phyloP scores from a whole-genome alignment of 2,113 vertebrate species.

The Nothoprocta pentlandii region DNA sequence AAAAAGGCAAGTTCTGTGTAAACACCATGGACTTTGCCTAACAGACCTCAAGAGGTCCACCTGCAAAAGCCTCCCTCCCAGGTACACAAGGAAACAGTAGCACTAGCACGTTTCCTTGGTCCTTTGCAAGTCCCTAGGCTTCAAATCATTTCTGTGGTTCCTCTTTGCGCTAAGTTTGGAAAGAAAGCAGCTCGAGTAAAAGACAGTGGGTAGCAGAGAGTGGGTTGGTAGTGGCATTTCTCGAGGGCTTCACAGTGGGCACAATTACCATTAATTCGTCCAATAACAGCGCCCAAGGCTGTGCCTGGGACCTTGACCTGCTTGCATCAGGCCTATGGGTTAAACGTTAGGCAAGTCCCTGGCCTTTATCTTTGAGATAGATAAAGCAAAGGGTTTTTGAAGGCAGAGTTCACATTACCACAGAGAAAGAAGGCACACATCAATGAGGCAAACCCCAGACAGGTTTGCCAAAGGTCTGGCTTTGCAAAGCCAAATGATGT shows the following conservation, averaged over 20 bases:
- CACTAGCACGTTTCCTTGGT: background rate
- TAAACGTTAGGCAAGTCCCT: background rate
- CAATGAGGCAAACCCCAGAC: background rate
- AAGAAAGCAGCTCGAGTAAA: background rate
- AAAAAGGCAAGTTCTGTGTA: background rate
- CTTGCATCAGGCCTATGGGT: fast-evolving
- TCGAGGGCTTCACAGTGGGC: background rate
- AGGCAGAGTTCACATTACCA: fast-evolving
- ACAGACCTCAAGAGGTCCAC: background rate
- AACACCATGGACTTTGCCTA: background rate
- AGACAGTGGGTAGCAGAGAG: background rate
- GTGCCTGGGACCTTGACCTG: background rate
- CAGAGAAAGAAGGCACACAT: fast-evolving
- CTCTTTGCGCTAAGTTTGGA: background rate
- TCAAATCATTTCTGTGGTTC: background rate
- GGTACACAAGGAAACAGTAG: background rate
- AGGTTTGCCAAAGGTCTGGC: background rate
- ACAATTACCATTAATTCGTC: background rate
- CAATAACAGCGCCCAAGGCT: background rate
- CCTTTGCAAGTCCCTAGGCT: background rate
- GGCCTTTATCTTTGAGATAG: background rate
- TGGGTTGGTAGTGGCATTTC: background rate
- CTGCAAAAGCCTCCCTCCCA: background rate
- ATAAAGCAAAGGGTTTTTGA: fast-evolving
- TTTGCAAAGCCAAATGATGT: background rate